Evolutionary conservation across 2,888 invertebrate species (phyloP).

Genomic region (Empis stercorea): DNA sequence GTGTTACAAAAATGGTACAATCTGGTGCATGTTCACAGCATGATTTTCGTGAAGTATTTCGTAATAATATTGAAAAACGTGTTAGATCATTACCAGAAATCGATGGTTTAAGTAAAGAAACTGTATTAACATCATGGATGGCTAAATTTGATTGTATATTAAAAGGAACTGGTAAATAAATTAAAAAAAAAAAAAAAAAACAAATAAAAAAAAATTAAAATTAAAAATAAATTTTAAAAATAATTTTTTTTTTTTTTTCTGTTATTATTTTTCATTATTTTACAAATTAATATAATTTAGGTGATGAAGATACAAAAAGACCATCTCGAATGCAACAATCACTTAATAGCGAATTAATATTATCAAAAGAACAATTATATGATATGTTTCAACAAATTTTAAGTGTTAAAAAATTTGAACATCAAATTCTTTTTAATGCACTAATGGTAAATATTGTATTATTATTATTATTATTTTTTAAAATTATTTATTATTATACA

Average conservation of each 20-base stretch:
- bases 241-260: conserved; percentile 1
- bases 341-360: conserved; percentile 82
- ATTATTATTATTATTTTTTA: background rate
- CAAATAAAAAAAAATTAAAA: background rate
- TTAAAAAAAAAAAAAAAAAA: background rate
- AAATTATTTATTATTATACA: too few species aligned
- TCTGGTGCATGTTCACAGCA: conserved; percentile 97
- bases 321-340: conserved; percentile 79
- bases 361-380: conserved; percentile 97
- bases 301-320: conserved; percentile 78
- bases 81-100: conserved; percentile 97
- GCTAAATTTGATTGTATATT: conserved; percentile 98
- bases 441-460: conserved; percentile 55
- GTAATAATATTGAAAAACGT: conserved; percentile 97
- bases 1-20: conserved; percentile 91
- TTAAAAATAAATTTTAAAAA: background rate
- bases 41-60: conserved; percentile 96
- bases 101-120: conserved; percentile 98
- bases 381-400: conserved; percentile 99
- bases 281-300: conserved; percentile 40
- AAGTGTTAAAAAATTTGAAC: conserved; percentile 98
- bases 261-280: background rate
- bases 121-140: conserved; percentile 97
- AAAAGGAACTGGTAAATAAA: conserved; percentile 57
- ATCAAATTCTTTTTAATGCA: conserved; percentile 97